These are phyloP conservation scores for Amphipoea oculea DNA, from an alignment of 2,888 invertebrate species.

Conservation along the genomic window DNA sequence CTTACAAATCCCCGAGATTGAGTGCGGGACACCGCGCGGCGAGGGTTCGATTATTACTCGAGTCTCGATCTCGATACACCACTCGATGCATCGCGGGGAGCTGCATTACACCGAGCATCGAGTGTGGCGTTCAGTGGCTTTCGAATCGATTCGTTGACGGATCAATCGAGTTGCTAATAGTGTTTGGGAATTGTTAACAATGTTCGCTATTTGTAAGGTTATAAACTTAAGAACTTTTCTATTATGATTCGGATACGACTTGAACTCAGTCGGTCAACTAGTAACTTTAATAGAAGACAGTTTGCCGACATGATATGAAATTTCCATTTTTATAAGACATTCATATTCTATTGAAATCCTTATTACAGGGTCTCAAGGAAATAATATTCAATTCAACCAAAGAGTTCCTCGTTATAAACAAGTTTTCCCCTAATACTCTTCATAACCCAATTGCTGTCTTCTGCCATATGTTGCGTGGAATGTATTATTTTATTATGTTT, in stretches of 20 bases:
- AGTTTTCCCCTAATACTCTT: slow-evolving; percentile 60
- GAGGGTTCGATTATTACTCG: slow-evolving; percentile 87
- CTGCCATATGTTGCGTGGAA: slow-evolving; percentile 87
- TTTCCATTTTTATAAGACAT: neutral
- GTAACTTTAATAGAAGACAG: neutral
- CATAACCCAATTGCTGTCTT: slow-evolving; percentile 73
- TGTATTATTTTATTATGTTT: slow-evolving; percentile 90
- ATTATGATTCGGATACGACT: slow-evolving; percentile 6
- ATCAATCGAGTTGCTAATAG: slow-evolving; percentile 70
- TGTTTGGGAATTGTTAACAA: slow-evolving; percentile 56
- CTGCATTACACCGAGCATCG: slow-evolving; percentile 79
- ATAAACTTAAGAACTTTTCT: slow-evolving; percentile 21
- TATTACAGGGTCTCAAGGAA: neutral
- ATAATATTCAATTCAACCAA: slow-evolving; percentile 6
- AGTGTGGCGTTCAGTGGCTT: slow-evolving; percentile 71
- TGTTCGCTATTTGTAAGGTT: slow-evolving; percentile 43
- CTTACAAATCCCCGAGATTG: slow-evolving; percentile 86
- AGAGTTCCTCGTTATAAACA: slow-evolving; percentile 45
- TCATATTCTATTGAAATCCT: neutral
- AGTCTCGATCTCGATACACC: slow-evolving; percentile 85
- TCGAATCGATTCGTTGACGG: slow-evolving; percentile 78
- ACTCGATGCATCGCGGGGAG: slow-evolving; percentile 86
- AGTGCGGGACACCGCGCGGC: slow-evolving; percentile 82
- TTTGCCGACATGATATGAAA: neutral
- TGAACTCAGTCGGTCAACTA: neutral